Percentiles rank a stretch among this genome's conserved stretches.
Evolutionary conservation across 2,888 invertebrate genomes (phyloP).

Genomic region (Myopa tessellatipennis): DNA sequence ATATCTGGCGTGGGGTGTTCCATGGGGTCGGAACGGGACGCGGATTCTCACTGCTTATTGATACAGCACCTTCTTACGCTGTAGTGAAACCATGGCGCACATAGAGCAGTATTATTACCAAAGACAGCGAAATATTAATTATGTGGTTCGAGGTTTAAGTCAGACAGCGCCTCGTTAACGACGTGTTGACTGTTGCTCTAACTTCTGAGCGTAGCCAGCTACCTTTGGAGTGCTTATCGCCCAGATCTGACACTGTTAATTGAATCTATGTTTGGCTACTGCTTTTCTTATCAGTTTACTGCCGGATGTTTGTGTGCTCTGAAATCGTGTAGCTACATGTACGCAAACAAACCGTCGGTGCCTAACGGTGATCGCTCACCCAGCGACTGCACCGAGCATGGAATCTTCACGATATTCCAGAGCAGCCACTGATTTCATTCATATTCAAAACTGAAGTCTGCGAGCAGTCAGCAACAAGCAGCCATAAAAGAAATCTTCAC

Average conservation of each 20-base stretch:
- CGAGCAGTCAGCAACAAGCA: neutral
- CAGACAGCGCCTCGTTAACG: neutral
- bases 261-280: slow-evolving; percentile 42
- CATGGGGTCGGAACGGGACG: too few species aligned
- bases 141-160: neutral
- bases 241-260: slow-evolving; percentile 31
- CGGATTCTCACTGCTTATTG: too few species aligned
- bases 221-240: slow-evolving; percentile 15
- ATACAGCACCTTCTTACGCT: too few species aligned
- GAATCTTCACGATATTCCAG: neutral
- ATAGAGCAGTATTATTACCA: neutral
- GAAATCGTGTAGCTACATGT: neutral
- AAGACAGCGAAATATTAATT: neutral
- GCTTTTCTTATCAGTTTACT: slow-evolving; percentile 46
- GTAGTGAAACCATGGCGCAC: neutral
- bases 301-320: slow-evolving; percentile 51
- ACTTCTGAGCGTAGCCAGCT: neutral
- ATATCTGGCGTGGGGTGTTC: neutral
- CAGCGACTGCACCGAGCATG: neutral
- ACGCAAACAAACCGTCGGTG: neutral
- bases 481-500: too few species aligned
- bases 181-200: neutral
- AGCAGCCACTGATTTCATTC: neutral
- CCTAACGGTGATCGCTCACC: neutral
- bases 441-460: neutral